Evolutionary conservation across 64 coral and sea anemone genomes (phyloP).

Genomic region (Montipora foliosa): DNA sequence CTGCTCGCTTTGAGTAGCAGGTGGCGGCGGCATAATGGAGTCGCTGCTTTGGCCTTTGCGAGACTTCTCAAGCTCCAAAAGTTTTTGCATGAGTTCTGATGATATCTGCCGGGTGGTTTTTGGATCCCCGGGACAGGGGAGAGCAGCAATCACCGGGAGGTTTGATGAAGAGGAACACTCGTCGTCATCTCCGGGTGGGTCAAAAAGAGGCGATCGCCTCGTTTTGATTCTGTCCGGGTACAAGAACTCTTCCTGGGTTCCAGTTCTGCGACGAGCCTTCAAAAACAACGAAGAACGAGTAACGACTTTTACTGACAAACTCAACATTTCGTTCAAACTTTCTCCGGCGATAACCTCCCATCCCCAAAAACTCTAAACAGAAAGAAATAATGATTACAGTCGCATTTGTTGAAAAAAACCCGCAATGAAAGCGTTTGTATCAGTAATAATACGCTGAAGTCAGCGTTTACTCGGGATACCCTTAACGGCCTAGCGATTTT

Average conservation of each 20-base stretch:
- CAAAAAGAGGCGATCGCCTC: conserved; percentile 41
- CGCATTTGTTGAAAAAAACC: no score
- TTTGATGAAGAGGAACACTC: conserved; percentile 23
- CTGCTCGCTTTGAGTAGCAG: conserved; percentile 13
- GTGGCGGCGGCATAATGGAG: conserved; percentile 62
- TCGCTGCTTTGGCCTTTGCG: conserved; percentile 72
- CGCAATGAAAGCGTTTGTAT: no score
- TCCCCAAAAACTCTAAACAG: no score
- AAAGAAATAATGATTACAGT: no score
- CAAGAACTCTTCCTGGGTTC: conserved; percentile 91
- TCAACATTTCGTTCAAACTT: no score
- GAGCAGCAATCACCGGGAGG: conserved; percentile 26
- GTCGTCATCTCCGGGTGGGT: conserved; percentile 46
- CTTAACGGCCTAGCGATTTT: no score
- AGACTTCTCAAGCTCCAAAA: conserved; percentile 92
- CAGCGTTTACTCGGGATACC: no score
- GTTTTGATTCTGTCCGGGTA: conserved; percentile 83
- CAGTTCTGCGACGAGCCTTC: conserved; percentile 92
- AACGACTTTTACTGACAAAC: neutral
- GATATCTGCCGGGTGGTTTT: conserved; percentile 74
- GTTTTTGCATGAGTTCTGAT: conserved; percentile 97
- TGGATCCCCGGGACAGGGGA: conserved; percentile 1
- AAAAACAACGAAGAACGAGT: neutral
- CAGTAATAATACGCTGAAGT: no score
- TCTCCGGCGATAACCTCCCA: no score